Evolutionary conservation across 1,140 invertebrate species (phyloP).

Genomic region (Pteromalus puparum): DNA sequence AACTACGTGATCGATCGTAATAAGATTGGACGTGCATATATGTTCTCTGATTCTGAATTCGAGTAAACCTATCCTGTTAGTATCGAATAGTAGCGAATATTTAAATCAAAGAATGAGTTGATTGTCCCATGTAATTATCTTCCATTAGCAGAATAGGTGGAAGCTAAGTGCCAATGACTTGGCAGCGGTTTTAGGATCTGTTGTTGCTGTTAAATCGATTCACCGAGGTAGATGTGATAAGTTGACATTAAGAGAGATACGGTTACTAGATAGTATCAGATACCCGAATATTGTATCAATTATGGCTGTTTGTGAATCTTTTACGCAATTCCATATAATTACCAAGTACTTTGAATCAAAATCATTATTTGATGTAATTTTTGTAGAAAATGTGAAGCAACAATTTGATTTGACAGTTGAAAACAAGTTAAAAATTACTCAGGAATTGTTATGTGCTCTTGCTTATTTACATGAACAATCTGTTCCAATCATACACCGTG

Average conservation of each 20-base stretch:
- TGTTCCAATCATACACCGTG: slow-evolving; percentile 32
- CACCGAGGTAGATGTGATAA: slow-evolving; percentile 1
- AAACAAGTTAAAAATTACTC: not conserved
- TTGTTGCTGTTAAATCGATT: slow-evolving; percentile 28
- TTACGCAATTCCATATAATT: slow-evolving; percentile 11
- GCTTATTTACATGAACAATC: not conserved
- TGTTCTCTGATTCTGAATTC: too few relatives aligned
- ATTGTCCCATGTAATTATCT: too few relatives aligned
- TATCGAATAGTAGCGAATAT: too few relatives aligned
- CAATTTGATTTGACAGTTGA: not conserved
- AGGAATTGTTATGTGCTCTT: not conserved
- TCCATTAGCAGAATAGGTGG: too few relatives aligned
- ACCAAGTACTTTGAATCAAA: slow-evolving; percentile 40
- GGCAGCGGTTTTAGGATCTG: too few relatives aligned
- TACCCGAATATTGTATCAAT: slow-evolving; percentile 40
- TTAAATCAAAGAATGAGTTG: too few relatives aligned
- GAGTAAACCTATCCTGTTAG: too few relatives aligned
- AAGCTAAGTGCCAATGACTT: too few relatives aligned
- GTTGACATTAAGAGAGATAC: slow-evolving; percentile 28
- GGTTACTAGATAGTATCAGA: slow-evolving; percentile 19
- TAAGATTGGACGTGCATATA: too few relatives aligned
- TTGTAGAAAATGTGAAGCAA: not conserved
- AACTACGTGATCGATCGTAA: too few relatives aligned
- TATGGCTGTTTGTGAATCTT: slow-evolving; percentile 14
- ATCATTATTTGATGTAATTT: not conserved